A percentile compares a stretch with the other conserved stretches of the same genome.
Evolutionary conservation across 37 sponge, comb jelly and placozoan genomes (phyloP).

Genomic region (Oscarella lobularis): DNA sequence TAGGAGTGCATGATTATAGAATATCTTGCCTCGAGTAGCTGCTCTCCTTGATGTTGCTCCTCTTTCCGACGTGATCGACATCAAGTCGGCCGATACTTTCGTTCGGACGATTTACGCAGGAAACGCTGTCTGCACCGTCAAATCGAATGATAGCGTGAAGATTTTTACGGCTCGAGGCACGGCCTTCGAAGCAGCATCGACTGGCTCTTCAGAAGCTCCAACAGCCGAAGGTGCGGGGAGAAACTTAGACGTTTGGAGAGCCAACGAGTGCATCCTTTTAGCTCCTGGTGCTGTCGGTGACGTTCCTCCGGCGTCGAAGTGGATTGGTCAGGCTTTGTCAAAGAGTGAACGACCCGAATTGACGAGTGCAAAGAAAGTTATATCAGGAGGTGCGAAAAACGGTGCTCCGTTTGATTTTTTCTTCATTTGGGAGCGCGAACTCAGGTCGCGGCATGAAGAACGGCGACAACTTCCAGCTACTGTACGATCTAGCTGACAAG

Average conservation of each 20-base stretch:
- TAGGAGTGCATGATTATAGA: slow-evolving; percentile 28
- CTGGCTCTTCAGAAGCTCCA: background rate
- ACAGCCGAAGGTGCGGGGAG: background rate
- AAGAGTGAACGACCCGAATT: slow-evolving; percentile 90
- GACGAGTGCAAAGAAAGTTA: slow-evolving; percentile 67
- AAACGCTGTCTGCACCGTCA: slow-evolving; percentile 65
- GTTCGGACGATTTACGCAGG: slow-evolving; percentile 87
- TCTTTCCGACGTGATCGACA: slow-evolving; percentile 84
- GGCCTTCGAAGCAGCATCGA: slow-evolving; percentile 68
- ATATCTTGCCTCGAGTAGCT: slow-evolving; percentile 78
- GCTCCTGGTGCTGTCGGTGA: background rate
- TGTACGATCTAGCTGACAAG: slow-evolving; percentile 94
- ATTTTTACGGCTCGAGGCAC: slow-evolving; percentile 84
- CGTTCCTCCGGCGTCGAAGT: slow-evolving; percentile 27
- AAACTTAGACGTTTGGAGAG: no score
- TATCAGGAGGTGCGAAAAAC: slow-evolving; percentile 56
- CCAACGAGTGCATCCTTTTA: no score
- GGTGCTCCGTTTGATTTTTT: background rate
- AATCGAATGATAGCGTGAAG: slow-evolving; percentile 74
- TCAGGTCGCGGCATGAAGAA: slow-evolving; percentile 94
- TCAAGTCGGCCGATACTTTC: slow-evolving; percentile 77
- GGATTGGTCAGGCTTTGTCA: slow-evolving; percentile 68
- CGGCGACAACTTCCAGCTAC: slow-evolving; percentile 93
- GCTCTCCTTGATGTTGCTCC: slow-evolving; percentile 86
- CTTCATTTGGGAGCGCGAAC: background rate